Percentiles rank a stretch among this genome's conserved stretches.
Conservation (phyloP, 1,140 invertebrate genomes). For the Choristoneura fumiferana region DNA sequence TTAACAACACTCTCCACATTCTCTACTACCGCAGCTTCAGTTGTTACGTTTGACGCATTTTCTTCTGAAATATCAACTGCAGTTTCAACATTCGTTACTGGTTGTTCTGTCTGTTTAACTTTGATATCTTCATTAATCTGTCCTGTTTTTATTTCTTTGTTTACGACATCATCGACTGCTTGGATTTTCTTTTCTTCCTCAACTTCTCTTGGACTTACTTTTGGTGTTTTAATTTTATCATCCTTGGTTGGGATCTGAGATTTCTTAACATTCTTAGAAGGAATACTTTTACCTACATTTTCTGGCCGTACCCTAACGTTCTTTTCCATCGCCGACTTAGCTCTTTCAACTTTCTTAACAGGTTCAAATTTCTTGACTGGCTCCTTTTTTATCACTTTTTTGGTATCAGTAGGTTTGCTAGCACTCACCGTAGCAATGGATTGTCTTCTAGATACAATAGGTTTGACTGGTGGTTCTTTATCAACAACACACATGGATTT, state of each 20-base stretch:
- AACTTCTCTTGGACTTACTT: too few species aligned
- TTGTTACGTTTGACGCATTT: too few species aligned
- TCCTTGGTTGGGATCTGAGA: background rate
- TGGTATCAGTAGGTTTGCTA: background rate
- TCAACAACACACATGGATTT: conserved; percentile 9
- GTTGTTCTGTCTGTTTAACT: too few species aligned
- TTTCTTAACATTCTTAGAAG: background rate
- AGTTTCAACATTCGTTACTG: too few species aligned
- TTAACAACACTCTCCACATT: too few species aligned
- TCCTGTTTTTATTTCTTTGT: too few species aligned
- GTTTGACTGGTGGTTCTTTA: background rate
- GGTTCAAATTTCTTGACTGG: conserved; percentile 5
- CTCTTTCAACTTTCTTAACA: background rate
- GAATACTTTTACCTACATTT: background rate
- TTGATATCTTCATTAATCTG: too few species aligned
- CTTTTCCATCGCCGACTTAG: background rate
- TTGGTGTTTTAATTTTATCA: background rate
- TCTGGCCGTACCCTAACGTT: background rate
- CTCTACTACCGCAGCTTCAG: too few species aligned
- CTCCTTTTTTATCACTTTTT: conserved; percentile 3
- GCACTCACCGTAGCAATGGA: conserved; percentile 1
- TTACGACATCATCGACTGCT: too few species aligned
- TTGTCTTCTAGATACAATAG: background rate
- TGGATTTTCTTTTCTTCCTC: too few species aligned
- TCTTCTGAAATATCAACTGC: too few species aligned